These are phyloP conservation scores for Pristionchus exspectatus DNA, from an alignment of 2,888 invertebrate genomes.

Conservation along the genomic window DNA sequence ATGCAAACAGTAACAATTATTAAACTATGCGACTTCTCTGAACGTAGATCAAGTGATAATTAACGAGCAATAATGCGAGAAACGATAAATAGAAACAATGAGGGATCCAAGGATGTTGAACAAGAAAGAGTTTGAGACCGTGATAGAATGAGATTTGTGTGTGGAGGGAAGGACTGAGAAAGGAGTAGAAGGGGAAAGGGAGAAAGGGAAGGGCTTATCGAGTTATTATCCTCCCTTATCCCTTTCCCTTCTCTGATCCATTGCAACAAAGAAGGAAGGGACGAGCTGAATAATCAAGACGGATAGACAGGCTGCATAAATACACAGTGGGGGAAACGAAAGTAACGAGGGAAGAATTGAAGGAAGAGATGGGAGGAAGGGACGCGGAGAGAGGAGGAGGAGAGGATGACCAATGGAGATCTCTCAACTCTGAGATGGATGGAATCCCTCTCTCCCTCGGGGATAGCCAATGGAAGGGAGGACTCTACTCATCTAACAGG, in stretches of 20 bases:
- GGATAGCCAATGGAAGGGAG: conserved; percentile 18
- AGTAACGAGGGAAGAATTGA: conserved; percentile 3
- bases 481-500: conserved; percentile 40
- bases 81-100: not conserved
- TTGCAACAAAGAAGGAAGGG: conserved; percentile 14
- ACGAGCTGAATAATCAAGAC: not conserved
- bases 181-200: not conserved
- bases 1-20: conserved; percentile 35
- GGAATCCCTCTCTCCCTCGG: conserved; percentile 12
- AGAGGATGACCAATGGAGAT: conserved; percentile 33
- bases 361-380: not conserved
- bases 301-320: conserved; percentile 33
- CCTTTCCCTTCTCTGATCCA: conserved; percentile 4
- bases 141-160: not conserved
- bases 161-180: conserved; percentile 29
- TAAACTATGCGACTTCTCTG: conserved; percentile 16
- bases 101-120: not conserved
- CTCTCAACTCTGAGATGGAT: conserved; percentile 31
- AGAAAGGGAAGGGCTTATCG: conserved; percentile 16
- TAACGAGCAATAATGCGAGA: not conserved
- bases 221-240: conserved; percentile 14
- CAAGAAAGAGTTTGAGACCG: conserved; percentile 28
- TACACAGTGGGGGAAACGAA: not conserved
- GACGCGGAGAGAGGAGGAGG: not conserved
- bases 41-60: conserved; percentile 25